A percentile compares a stretch with the other conserved stretches of the same genome.
Conservation (phyloP, 1,140 invertebrate genomes). For the Trigoniulus corallinus region DNA sequence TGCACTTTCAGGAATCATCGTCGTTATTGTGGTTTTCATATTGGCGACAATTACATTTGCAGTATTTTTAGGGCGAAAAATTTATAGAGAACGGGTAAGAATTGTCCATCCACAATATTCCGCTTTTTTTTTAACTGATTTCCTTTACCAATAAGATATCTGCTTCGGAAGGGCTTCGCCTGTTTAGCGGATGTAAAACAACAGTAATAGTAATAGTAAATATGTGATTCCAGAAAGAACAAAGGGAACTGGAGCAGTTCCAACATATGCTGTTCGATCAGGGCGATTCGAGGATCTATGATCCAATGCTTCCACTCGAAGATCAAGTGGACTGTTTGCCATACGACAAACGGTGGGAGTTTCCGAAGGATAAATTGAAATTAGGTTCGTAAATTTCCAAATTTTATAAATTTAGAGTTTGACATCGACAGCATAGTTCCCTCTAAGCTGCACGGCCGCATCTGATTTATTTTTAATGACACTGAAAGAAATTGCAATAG, state of each 20-base stretch:
- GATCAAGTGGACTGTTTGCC: slow-evolving; percentile 83
- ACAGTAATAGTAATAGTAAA: neutral
- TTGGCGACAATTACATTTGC: neutral
- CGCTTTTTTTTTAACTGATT: neutral
- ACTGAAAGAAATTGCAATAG: too few relatives aligned
- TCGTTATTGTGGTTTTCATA: neutral
- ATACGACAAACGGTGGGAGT: slow-evolving; percentile 79
- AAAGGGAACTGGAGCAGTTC: slow-evolving; percentile 1
- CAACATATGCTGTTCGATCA: slow-evolving; percentile 41
- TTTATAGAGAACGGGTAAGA: neutral
- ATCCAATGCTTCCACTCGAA: slow-evolving; percentile 70
- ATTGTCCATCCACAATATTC: neutral
- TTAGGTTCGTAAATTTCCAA: slow-evolving; percentile 39
- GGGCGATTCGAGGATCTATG: slow-evolving; percentile 58
- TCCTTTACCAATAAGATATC: neutral
- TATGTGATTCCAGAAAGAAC: slow-evolving; percentile 4
- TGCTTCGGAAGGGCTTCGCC: neutral
- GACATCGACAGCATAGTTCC: too few relatives aligned
- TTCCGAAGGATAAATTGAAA: slow-evolving; percentile 63
- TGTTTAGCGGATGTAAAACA: neutral
- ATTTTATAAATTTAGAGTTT: too few relatives aligned
- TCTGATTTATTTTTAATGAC: too few relatives aligned
- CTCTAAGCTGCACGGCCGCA: too few relatives aligned
- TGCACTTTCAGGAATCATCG: neutral
- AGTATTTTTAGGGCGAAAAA: neutral